These are phyloP conservation scores for Dicentrarchus labrax DNA, from an alignment of 2,113 vertebrate genomes.

Conservation along the genomic window DNA sequence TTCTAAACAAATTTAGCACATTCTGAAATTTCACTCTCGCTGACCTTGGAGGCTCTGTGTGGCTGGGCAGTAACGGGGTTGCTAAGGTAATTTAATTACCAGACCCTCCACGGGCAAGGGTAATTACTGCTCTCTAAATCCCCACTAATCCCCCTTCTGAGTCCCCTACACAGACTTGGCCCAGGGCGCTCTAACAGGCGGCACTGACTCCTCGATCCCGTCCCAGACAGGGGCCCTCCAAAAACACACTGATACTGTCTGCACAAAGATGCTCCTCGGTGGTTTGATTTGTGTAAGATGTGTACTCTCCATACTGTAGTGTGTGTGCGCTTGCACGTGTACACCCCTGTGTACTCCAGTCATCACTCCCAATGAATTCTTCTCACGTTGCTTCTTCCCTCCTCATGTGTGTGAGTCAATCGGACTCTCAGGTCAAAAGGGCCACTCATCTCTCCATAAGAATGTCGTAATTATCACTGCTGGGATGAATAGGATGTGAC, in stretches of 20 bases:
- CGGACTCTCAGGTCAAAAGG: slow-evolving; percentile 57
- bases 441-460: slow-evolving; percentile 62
- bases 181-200: slow-evolving; percentile 48
- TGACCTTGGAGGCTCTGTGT: slow-evolving; percentile 66
- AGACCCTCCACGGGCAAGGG: slow-evolving; percentile 68
- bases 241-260: background rate
- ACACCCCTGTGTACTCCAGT: slow-evolving; percentile 4
- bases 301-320: background rate
- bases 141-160: slow-evolving; percentile 79
- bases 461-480: slow-evolving; percentile 72
- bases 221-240: slow-evolving; percentile 37
- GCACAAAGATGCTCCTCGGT: slow-evolving; percentile 4
- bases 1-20: slow-evolving; percentile 19
- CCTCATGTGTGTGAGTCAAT: slow-evolving; percentile 23
- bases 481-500: slow-evolving; percentile 55
- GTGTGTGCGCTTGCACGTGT: background rate
- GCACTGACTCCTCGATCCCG: slow-evolving; percentile 49
- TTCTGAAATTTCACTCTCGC: slow-evolving; percentile 15
- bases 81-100: slow-evolving; percentile 85
- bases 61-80: slow-evolving; percentile 59
- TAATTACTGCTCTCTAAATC: slow-evolving; percentile 85
- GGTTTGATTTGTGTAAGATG: background rate
- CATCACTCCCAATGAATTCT: slow-evolving; percentile 44
- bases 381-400: slow-evolving; percentile 31
- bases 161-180: slow-evolving; percentile 52